Percentiles rank a stretch among this genome's conserved stretches.
Conservation (phyloP, 2,888 invertebrate species). For the Noctua janthina region DNA sequence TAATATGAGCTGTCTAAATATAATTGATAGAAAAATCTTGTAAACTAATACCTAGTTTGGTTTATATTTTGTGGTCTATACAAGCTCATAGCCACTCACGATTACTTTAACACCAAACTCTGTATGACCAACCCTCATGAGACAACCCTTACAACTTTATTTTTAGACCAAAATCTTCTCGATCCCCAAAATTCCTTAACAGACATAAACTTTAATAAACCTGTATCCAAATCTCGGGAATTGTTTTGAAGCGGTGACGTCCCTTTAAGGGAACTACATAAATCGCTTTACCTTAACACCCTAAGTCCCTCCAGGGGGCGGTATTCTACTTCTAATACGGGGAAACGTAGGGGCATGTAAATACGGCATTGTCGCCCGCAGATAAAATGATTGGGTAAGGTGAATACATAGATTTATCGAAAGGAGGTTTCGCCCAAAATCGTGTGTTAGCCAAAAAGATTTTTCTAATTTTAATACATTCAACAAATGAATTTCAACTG, state of each 20-base stretch:
- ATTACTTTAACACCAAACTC: background rate
- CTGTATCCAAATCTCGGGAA: slow-evolving; percentile 55
- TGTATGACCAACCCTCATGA: slow-evolving; percentile 6
- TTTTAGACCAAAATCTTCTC: slow-evolving; percentile 30
- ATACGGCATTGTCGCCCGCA: slow-evolving; percentile 46
- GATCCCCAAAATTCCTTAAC: slow-evolving; percentile 44
- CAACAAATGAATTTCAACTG: background rate
- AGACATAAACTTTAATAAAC: slow-evolving; percentile 53
- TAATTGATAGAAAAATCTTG: no score
- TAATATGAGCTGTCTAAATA: no score
- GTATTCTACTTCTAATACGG: slow-evolving; percentile 53
- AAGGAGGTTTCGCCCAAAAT: background rate
- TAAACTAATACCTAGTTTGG: background rate
- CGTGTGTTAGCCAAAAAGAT: background rate
- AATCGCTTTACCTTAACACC: slow-evolving; percentile 70
- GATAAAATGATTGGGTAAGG: slow-evolving; percentile 51
- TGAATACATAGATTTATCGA: slow-evolving; percentile 17
- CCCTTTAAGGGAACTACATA: slow-evolving; percentile 63
- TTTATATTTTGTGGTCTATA: background rate
- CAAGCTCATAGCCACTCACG: background rate
- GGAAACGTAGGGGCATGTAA: slow-evolving; percentile 49
- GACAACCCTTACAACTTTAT: slow-evolving; percentile 24
- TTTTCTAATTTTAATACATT: background rate
- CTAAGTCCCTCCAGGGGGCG: slow-evolving; percentile 60
- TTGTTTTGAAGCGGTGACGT: slow-evolving; percentile 58